Base-by-base conservation (phyloP, 2,797 vertebrate species). In the Anniella stebbinsi region DNA sequence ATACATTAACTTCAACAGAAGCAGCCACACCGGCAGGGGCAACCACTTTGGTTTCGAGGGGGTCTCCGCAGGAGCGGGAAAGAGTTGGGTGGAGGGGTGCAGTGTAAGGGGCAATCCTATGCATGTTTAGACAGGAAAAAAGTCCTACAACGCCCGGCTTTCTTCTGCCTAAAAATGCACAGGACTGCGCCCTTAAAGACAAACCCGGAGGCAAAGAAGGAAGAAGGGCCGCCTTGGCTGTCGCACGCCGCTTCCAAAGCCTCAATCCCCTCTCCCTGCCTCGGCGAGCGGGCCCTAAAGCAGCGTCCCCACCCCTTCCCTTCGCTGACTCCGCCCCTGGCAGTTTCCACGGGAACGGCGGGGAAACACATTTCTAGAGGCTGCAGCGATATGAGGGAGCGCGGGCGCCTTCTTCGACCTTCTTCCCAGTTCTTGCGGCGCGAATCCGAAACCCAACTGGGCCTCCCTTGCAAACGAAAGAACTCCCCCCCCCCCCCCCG, bases 301-400 rank as follows among this genome's bases (percentile, higher is more conserved):
- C 0, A 13, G 15, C 9, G n/a, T 11, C 63, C 4, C 80, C n/a
- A 33, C 36, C 51, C 33, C 51, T 30, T 60, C 77, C 66, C 66
- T 45, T 36, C 3, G 63, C 86, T 12, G 57, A 3, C 80, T 88
- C 80, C 80, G 67, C 41, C 72, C 13, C 25, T 1, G 8, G 48
- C 76, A 17, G 93, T 94, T 92, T 92, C 93, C 92, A 83, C 77
- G 91, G 88, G 48, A 33, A 87, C 36, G 3, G 60, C 54, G 5
- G 30, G 30, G 1, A 2, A 0, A 4, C 1, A 36, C 70, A 30
- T 36, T 70, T 10, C 41, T 76, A 2, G 13, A 15, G 45, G 30
- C n/a, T 60, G 51, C 15, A n/a, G 7, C 1, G 38, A 15, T 21
- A 18, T 8, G 2, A 5, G 41, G 1, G 11, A 18, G n/a, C 4